These are phyloP conservation scores for Malurus alboscapulatus DNA, from an alignment of 2,113 vertebrate genomes.

Conservation along the genomic window DNA sequence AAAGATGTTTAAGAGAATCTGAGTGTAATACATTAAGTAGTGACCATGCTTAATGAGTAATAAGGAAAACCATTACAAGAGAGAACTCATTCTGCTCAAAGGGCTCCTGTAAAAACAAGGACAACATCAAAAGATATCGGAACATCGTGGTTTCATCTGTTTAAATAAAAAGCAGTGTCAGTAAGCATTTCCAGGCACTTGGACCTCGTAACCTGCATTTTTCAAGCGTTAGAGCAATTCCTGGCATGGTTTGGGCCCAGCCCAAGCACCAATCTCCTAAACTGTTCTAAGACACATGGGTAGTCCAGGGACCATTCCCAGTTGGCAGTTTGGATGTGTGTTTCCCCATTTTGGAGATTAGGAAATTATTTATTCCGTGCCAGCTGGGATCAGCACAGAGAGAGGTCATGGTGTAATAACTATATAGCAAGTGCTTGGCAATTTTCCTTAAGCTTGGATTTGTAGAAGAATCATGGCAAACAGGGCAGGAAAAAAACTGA, in stretches of 20 bases:
- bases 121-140: not conserved
- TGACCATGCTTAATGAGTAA: constrained; percentile 16
- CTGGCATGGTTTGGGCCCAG: not conserved
- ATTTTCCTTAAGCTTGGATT: not conserved
- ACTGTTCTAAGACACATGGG: not conserved
- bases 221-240: not conserved
- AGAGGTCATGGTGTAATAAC: not conserved
- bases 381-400: not conserved
- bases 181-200: not conserved
- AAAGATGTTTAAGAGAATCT: constrained; percentile 3
- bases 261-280: not conserved
- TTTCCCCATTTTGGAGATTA: not conserved
- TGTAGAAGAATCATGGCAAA: not conserved
- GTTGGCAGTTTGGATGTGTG: not conserved
- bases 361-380: not conserved
- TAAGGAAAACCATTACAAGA: not conserved
- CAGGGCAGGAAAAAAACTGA: not conserved
- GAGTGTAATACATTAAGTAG: constrained; percentile 12
- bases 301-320: not conserved
- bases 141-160: not conserved
- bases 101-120: not conserved
- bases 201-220: not conserved
- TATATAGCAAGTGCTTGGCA: not conserved
- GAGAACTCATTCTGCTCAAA: not conserved
- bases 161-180: not conserved